Percentiles rank a stretch among this genome's conserved stretches.
These are phyloP conservation scores for Chironomus striatipennis DNA, from an alignment of 1,140 invertebrate species.

Conservation along the genomic window DNA sequence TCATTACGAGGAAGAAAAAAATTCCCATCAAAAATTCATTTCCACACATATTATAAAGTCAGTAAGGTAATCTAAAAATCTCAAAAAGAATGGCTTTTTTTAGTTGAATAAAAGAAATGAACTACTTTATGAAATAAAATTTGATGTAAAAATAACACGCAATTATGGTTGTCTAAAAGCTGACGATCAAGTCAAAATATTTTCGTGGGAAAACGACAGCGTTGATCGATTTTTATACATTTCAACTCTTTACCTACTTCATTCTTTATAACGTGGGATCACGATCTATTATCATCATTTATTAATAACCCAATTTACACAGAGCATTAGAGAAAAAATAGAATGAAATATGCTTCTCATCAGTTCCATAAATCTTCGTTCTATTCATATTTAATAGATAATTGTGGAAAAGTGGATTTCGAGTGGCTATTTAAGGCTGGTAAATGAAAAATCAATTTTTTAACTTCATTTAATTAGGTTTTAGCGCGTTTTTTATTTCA, in stretches of 20 bases:
- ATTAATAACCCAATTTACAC: conserved; percentile 17
- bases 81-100: too few species aligned
- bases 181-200: conserved; percentile 14
- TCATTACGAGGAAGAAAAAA: too few species aligned
- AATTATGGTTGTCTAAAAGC: not conserved
- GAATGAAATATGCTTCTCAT: too few species aligned
- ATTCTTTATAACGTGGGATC: not conserved
- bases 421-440: not conserved
- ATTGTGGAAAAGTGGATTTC: not conserved
- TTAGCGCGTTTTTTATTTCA: too few species aligned
- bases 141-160: conserved; percentile 8
- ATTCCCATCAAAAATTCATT: too few species aligned
- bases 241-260: not conserved
- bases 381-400: conserved; percentile 12
- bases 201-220: not conserved
- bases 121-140: not conserved
- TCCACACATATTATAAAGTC: too few species aligned
- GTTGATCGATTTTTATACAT: not conserved
- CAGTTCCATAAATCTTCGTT: not conserved
- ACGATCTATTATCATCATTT: conserved; percentile 21
- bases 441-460: conserved; percentile 4
- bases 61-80: too few species aligned
- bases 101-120: too few species aligned
- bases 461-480: not conserved
- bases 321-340: too few species aligned